Base-by-base conservation (phyloP, 2,888 invertebrate species). In the Rhagonycha fulva region DNA sequence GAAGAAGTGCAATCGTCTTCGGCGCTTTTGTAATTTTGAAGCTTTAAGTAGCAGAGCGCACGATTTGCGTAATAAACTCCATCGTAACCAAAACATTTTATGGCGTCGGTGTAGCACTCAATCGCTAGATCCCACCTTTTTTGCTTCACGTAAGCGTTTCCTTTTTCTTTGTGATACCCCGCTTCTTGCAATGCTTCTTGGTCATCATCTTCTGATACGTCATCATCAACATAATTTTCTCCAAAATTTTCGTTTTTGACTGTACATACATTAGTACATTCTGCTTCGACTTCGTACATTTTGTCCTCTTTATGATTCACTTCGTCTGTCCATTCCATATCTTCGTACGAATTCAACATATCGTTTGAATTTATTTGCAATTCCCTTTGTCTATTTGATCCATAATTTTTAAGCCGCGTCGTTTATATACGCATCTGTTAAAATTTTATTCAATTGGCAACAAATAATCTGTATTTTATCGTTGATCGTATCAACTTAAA, bases 121-220 rank as follows among this genome's bases (percentile, higher is more conserved):
- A 98, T 93, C 0, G 99, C 99, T 80, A 95, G 93, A 24, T 93
- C 91, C 92, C 95, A 99, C 84, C 96, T 93, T 81, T 94, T 91
- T 47, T 90, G 86, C 83, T 93, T 94, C 23, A 97, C 97, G 86
- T 92, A 93, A 81, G 89, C 89, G 87, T 98, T 98, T 19, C 98
- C 98, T 90, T 92, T 90, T 83, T 93, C 92, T 86, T 95, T 96
- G 83, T 94, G 91, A 84, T 91, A 88, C 62, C 90, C 89, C 0
- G 94, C 95, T 83, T 92, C 90, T 69, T 92, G 91, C 83, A 89
- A 90, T 68, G 88, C 86, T 81, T 88, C 90, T 83, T 89, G 91
- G 86, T 90, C 91, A 19, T 85, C 85, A 75, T 90, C 90, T 81
- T 91, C 90, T 70, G 90, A 90, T 23, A 87, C 84, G 30, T 88